Percentiles rank a stretch among this genome's conserved stretches.
phyloP scores from a whole-genome alignment of 2,888 invertebrate species.

The Pterostichus niger region DNA sequence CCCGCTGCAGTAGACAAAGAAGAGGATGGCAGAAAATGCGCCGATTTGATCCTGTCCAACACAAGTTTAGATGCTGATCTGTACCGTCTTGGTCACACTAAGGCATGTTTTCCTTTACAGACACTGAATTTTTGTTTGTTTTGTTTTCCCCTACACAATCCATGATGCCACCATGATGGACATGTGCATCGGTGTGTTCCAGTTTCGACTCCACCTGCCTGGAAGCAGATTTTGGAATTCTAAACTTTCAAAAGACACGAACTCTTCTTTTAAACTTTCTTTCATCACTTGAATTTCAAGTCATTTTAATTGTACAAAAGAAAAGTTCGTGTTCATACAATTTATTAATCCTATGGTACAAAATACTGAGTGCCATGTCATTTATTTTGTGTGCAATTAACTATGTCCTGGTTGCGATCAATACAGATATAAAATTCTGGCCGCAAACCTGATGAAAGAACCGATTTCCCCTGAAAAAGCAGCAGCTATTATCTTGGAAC shows the following conservation, averaged over 20 bases:
- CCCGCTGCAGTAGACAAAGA: constrained; percentile 91
- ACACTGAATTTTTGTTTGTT: constrained; percentile 58
- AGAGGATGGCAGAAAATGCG: constrained; percentile 89
- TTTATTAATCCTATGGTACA: constrained; percentile 52
- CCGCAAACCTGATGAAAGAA: constrained; percentile 91
- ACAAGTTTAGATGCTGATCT: constrained; percentile 93
- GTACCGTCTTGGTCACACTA: constrained; percentile 98
- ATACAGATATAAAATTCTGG: constrained; percentile 99
- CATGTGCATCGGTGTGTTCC: constrained; percentile 44
- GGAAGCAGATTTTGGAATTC: not conserved
- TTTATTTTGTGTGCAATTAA: constrained; percentile 68
- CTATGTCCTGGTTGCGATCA: constrained; percentile 71
- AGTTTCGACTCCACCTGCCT: constrained; percentile 21
- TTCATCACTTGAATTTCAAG: not conserved
- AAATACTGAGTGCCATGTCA: constrained; percentile 45
- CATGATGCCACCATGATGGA: not conserved
- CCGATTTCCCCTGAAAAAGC: constrained; percentile 87
- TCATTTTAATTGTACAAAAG: not conserved
- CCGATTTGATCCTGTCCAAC: constrained; percentile 89
- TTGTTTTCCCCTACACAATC: constrained; percentile 50
- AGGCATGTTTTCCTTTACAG: constrained; percentile 86
- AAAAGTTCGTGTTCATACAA: constrained; percentile 2
- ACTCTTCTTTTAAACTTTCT: constrained; percentile 19
- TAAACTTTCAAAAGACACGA: not conserved
- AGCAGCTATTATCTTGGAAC: constrained; percentile 89